Evolutionary conservation across 2,888 invertebrate species (phyloP).

Genomic region (Ophion ellenae): DNA sequence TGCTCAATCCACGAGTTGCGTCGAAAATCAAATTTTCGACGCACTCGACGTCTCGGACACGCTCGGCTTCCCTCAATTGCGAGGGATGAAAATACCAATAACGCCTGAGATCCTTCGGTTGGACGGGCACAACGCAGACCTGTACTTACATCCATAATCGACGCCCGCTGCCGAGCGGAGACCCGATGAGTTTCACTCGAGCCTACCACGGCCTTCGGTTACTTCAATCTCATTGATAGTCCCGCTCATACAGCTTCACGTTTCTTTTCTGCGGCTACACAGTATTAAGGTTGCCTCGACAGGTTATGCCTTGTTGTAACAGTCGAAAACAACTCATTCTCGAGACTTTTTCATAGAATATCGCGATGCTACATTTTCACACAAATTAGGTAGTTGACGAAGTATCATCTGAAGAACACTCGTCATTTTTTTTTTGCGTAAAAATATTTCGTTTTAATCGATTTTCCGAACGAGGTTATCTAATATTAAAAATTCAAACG

Average conservation of each 20-base stretch:
- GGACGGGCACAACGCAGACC: neutral
- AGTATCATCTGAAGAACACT: too few relatives aligned
- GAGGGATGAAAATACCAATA: neutral
- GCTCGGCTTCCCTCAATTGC: neutral
- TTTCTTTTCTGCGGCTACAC: conserved; percentile 41
- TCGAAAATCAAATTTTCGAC: neutral
- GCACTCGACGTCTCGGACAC: neutral
- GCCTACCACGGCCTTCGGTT: conserved; percentile 21
- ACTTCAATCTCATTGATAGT: conserved; percentile 46
- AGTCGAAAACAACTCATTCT: too few relatives aligned
- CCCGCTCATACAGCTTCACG: neutral
- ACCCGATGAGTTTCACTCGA: neutral
- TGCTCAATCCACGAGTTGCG: neutral
- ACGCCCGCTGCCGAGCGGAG: too few relatives aligned
- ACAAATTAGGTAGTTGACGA: too few relatives aligned
- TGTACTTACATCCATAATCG: neutral
- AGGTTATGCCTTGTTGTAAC: too few relatives aligned
- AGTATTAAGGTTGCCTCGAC: conserved; percentile 53
- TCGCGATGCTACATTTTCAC: too few relatives aligned
- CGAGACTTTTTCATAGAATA: too few relatives aligned
- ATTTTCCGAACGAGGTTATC: too few relatives aligned
- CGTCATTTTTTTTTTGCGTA: neutral
- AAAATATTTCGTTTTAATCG: neutral
- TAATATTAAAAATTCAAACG: too few relatives aligned
- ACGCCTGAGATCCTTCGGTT: neutral